These are phyloP conservation scores for Felis chaus DNA, from an alignment of 2,113 vertebrate species.

Conservation along the genomic window DNA sequence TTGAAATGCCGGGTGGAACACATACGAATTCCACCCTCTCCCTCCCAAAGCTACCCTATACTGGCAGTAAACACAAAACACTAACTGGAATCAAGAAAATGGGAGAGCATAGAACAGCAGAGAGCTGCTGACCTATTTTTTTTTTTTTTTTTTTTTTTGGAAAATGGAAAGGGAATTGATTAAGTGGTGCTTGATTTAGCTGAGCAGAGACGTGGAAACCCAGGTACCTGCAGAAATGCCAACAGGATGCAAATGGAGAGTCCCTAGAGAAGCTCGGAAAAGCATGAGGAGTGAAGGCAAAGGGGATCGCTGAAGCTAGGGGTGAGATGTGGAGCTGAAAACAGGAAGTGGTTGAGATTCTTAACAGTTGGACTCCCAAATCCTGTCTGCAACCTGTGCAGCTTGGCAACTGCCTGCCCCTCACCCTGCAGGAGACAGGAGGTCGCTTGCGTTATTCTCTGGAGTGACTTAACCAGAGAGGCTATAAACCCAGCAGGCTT, in stretches of 20 bases:
- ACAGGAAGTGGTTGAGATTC: not conserved
- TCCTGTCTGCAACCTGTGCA: not conserved
- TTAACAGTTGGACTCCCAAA: not conserved
- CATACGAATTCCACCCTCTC: not conserved
- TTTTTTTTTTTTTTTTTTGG: not conserved
- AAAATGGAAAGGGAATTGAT: not conserved
- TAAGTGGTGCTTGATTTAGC: not conserved
- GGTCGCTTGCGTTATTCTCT: not conserved
- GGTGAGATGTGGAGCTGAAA: not conserved
- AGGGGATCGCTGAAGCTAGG: not conserved
- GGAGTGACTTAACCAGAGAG: not conserved
- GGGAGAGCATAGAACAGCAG: not conserved
- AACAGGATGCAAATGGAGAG: not conserved
- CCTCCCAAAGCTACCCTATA: not conserved
- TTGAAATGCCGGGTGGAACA: not conserved
- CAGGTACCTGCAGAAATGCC: not conserved
- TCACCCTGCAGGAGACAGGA: not conserved
- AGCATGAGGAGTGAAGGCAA: not conserved
- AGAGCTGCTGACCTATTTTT: not conserved
- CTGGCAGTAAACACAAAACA: not conserved
- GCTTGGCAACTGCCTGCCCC: not conserved
- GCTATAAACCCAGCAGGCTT: not conserved
- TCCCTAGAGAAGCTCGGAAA: not conserved
- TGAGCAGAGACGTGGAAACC: not conserved
- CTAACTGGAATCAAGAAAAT: not conserved